phyloP scores from a whole-genome alignment of 1,140 invertebrate species.

The Patella vulgata region DNA sequence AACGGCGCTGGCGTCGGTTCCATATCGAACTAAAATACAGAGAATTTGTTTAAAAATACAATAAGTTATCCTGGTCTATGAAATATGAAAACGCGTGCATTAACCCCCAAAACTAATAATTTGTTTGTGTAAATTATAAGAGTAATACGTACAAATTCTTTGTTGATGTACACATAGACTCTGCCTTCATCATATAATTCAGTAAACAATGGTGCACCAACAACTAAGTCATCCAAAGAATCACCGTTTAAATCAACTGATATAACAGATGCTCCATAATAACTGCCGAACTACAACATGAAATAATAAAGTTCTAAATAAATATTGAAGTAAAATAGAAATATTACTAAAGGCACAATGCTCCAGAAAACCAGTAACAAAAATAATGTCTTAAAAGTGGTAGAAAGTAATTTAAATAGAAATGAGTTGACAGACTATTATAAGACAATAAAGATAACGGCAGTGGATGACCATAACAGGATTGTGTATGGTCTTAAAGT shows the following conservation, averaged over 20 bases:
- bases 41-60: no score
- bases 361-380: neutral
- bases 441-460: no score
- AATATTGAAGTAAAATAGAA: constrained; percentile 4
- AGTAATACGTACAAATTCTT: constrained; percentile 68
- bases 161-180: constrained; percentile 87
- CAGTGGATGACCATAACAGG: no score
- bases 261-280: constrained; percentile 81
- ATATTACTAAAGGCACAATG: neutral
- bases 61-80: no score
- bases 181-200: constrained; percentile 81
- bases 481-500: no score
- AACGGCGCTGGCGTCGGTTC: constrained; percentile 27
- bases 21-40: constrained; percentile 34
- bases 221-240: constrained; percentile 86
- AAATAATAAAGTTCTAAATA: constrained; percentile 9
- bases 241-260: constrained; percentile 80
- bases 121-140: neutral
- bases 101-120: neutral
- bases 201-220: constrained; percentile 93
- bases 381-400: neutral
- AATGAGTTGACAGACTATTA: neutral
- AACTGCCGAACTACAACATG: constrained; percentile 75
- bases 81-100: no score
- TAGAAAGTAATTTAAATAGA: neutral